These are phyloP conservation scores for Drosophila leontia DNA, from an alignment of 1,140 invertebrate genomes.

Conservation along the genomic window DNA sequence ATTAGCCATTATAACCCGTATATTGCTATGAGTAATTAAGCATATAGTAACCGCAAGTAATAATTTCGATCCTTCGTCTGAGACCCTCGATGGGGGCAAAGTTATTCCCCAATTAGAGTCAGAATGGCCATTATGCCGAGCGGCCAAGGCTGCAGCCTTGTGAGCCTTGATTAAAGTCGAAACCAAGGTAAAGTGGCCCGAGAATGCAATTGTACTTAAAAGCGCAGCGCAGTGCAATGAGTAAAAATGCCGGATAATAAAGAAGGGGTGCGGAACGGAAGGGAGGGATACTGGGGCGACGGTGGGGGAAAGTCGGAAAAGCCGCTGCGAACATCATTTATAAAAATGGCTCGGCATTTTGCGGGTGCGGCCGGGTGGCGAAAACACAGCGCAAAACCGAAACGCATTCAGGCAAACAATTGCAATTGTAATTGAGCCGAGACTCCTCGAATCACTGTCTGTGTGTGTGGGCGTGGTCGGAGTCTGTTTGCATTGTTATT, in stretches of 20 bases:
- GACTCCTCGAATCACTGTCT: constrained; percentile 62
- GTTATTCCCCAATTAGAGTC: constrained; percentile 36
- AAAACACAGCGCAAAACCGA: constrained; percentile 64
- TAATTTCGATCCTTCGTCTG: neutral
- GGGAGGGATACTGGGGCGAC: neutral
- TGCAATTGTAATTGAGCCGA: constrained; percentile 83
- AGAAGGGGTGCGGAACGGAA: constrained; percentile 6
- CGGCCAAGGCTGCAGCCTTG: constrained; percentile 46
- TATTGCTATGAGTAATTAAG: neutral
- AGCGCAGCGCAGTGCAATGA: constrained; percentile 41
- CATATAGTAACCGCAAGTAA: neutral
- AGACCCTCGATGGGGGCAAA: constrained; percentile 9
- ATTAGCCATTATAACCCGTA: no score
- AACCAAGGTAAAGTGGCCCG: constrained; percentile 52
- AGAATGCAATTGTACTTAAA: constrained; percentile 67
- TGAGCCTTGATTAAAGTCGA: constrained; percentile 69
- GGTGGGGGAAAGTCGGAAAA: constrained; percentile 30
- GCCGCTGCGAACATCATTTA: constrained; percentile 71
- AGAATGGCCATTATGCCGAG: constrained; percentile 13
- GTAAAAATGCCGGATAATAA: constrained; percentile 52
- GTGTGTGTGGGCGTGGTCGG: constrained; percentile 38
- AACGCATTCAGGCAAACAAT: constrained; percentile 83
- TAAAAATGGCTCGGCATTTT: constrained; percentile 71
- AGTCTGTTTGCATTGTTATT: constrained; percentile 81
- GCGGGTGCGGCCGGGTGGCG: constrained; percentile 51